Evolutionary conservation across 2,888 invertebrate genomes (phyloP).

Genomic region (Bombyx huttoni): DNA sequence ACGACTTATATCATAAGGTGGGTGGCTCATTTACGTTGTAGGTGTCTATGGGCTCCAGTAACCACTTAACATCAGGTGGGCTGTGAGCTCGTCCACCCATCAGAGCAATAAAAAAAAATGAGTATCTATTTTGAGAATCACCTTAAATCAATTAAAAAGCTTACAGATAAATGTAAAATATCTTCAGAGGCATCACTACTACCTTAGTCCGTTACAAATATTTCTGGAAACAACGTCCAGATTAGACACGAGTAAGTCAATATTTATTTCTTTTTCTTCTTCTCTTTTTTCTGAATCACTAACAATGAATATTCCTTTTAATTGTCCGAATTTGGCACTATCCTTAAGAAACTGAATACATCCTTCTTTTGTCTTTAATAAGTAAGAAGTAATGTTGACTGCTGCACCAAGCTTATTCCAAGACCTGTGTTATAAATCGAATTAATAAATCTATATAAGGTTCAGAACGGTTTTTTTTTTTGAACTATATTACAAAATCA

Average conservation of each 20-base stretch:
- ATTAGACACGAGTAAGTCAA: constrained; percentile 19
- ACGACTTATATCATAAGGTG: too few relatives aligned
- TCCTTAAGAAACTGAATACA: constrained; percentile 22
- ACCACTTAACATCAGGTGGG: too few relatives aligned
- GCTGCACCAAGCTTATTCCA: constrained; percentile 22
- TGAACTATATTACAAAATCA: too few relatives aligned
- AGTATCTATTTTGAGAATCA: too few relatives aligned
- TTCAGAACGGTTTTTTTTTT: too few relatives aligned
- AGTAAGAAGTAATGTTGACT: constrained; percentile 16
- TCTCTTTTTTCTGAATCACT: constrained; percentile 8
- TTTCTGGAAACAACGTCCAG: constrained; percentile 28
- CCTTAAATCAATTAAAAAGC: too few relatives aligned
- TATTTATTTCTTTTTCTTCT: constrained; percentile 16
- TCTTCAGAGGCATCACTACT: constrained; percentile 4
- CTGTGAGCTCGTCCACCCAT: too few relatives aligned
- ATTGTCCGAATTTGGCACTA: constrained; percentile 20
- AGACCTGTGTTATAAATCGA: constrained; percentile 14
- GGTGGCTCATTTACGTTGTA: too few relatives aligned
- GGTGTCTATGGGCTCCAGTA: too few relatives aligned
- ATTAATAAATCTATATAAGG: too few relatives aligned
- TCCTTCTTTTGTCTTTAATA: constrained; percentile 20
- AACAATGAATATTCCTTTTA: constrained; percentile 29
- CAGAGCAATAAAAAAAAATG: too few relatives aligned
- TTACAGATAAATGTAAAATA: not conserved
- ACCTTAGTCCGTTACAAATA: constrained; percentile 23